Conservation (phyloP, 2,797 vertebrate genomes). For the Sebastes steindachneri region DNA sequence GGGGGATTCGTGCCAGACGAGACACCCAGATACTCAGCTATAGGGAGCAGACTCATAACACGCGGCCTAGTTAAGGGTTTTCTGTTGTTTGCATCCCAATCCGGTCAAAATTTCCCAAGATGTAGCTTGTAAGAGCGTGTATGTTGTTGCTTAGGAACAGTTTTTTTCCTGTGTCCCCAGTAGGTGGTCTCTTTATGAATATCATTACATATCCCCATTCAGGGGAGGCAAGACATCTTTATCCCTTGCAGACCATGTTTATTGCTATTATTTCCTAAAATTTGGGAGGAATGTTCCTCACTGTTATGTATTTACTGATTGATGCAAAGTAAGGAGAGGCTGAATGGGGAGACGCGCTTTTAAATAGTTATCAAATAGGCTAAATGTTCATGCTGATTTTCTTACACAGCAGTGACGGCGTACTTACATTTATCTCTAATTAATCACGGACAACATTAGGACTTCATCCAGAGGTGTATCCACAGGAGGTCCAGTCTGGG, state of each 20-base stretch:
- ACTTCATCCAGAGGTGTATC: constrained; percentile 78
- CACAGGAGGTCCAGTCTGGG: constrained; percentile 68
- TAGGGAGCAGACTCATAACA: constrained; percentile 70
- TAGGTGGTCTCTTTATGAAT: constrained; percentile 84
- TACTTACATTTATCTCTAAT: constrained; percentile 62
- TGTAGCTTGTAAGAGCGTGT: constrained; percentile 74
- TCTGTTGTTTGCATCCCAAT: constrained; percentile 79
- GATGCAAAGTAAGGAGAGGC: constrained; percentile 17
- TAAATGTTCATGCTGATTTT: background rate
- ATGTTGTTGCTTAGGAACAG: constrained; percentile 85
- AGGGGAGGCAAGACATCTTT: constrained; percentile 69
- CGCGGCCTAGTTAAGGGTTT: constrained; percentile 78
- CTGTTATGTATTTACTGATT: constrained; percentile 23
- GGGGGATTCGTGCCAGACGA: constrained; percentile 57
- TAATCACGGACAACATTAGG: constrained; percentile 79
- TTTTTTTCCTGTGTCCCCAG: constrained; percentile 68
- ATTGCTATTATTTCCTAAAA: constrained; percentile 59
- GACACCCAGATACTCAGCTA: constrained; percentile 57
- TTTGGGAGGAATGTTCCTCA: constrained; percentile 20
- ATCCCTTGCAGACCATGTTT: constrained; percentile 66
- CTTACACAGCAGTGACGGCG: background rate
- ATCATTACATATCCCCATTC: constrained; percentile 79
- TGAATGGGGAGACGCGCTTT: background rate
- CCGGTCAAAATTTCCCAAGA: constrained; percentile 82
- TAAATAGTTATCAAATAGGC: background rate